Percentiles rank a stretch among this genome's conserved stretches.
These are phyloP conservation scores for Serrognathus titanus DNA, from an alignment of 2,888 invertebrate genomes.

Conservation along the genomic window DNA sequence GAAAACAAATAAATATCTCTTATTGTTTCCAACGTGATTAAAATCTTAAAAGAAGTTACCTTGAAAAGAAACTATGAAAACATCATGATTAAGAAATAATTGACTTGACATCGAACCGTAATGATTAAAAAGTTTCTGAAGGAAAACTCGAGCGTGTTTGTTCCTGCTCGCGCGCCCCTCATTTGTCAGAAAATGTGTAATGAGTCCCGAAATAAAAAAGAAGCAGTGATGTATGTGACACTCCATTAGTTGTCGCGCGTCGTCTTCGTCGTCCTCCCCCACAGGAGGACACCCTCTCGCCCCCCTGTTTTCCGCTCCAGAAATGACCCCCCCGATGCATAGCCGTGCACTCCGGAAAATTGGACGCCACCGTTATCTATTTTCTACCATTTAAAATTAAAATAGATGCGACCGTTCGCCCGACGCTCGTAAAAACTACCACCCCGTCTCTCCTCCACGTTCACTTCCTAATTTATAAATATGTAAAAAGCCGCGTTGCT, in stretches of 20 bases:
- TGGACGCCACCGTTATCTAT: conserved; percentile 9
- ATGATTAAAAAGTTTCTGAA: no score
- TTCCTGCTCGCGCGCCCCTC: conserved; percentile 20
- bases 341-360: conserved; percentile 12
- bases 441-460: neutral
- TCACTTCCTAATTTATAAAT: neutral
- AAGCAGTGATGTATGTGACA: conserved; percentile 28
- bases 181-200: conserved; percentile 29
- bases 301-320: neutral
- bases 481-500: neutral
- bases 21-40: no score
- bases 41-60: no score
- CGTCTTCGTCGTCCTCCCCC: conserved; percentile 20
- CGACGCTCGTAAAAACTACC: neutral
- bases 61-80: no score
- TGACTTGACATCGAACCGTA: no score
- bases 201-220: conserved; percentile 30
- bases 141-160: no score
- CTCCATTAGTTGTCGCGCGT: conserved; percentile 24
- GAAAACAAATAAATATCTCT: no score
- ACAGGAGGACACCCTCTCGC: neutral
- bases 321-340: conserved; percentile 4
- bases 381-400: conserved; percentile 11
- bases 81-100: no score
- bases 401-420: conserved; percentile 4